These are phyloP conservation scores for Mus minutoides DNA, from an alignment of 2,797 vertebrate species.

Conservation along the genomic window DNA sequence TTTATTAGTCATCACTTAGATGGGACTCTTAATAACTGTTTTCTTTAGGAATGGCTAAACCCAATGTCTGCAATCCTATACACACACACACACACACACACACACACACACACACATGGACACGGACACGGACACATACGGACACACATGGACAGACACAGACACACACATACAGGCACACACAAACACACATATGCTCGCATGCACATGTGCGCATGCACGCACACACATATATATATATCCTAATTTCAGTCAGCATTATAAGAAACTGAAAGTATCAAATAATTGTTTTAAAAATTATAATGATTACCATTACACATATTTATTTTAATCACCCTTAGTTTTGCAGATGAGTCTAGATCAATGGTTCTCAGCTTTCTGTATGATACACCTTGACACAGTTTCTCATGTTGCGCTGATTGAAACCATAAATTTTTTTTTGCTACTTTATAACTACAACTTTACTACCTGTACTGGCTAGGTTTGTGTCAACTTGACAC, in stretches of 20 bases:
- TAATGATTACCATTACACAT: not conserved
- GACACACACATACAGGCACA: no score
- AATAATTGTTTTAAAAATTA: not conserved
- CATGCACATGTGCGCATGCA: no score
- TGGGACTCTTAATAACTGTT: not conserved
- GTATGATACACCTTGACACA: not conserved
- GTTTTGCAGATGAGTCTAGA: not conserved
- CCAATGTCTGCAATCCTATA: not conserved
- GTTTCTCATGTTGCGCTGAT: not conserved
- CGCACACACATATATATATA: not conserved
- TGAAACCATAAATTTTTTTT: not conserved
- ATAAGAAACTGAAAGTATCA: not conserved
- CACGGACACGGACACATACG: no score
- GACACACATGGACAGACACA: no score
- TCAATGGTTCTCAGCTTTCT: not conserved
- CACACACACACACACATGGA: not conserved
- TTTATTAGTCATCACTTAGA: slow-evolving; percentile 7
- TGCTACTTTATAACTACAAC: not conserved
- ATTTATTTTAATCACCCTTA: not conserved
- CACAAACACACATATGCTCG: not conserved
- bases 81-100: no score
- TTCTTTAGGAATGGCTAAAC: not conserved
- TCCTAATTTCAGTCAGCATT: not conserved
- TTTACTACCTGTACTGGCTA: no score
- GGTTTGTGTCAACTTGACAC: no score